phyloP scores from a whole-genome alignment of 2,888 invertebrate genomes.

The Gisinianus flammeolus region DNA sequence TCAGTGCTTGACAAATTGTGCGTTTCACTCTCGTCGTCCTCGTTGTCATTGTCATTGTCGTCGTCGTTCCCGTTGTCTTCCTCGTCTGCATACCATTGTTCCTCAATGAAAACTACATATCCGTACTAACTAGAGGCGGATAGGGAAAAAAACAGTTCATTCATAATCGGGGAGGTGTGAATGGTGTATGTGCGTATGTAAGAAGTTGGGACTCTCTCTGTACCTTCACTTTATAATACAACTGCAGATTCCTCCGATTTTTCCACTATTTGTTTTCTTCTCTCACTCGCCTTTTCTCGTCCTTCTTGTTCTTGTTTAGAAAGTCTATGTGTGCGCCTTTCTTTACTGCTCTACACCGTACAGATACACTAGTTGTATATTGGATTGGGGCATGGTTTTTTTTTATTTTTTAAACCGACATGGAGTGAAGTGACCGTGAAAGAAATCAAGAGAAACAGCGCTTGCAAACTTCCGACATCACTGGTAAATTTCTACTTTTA shows the following conservation, averaged over 20 bases:
- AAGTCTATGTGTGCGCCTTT: not conserved
- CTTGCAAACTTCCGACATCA: constrained; percentile 39
- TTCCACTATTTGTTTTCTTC: not conserved
- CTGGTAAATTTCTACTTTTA: constrained; percentile 33
- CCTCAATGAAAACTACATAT: not conserved
- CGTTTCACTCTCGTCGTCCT: not conserved
- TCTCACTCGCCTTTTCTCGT: too few species aligned
- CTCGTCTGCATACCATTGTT: not conserved
- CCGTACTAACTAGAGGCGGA: not conserved
- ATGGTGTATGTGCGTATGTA: too few species aligned
- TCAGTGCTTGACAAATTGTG: not conserved
- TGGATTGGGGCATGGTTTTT: too few species aligned
- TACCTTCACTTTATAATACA: constrained; percentile 7
- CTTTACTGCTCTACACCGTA: not conserved
- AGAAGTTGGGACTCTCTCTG: too few species aligned
- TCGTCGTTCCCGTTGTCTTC: not conserved
- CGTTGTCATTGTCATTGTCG: too few species aligned
- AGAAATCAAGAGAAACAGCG: constrained; percentile 22
- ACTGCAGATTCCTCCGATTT: too few species aligned
- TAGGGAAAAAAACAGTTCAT: constrained; percentile 10
- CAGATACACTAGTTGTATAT: too few species aligned
- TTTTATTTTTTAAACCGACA: not conserved
- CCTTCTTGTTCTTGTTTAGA: not conserved
- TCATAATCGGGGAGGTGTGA: constrained; percentile 12
- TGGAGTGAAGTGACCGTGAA: constrained; percentile 38